These are phyloP conservation scores for Epistrophe eligans DNA, from an alignment of 2,888 invertebrate genomes.

Conservation along the genomic window DNA sequence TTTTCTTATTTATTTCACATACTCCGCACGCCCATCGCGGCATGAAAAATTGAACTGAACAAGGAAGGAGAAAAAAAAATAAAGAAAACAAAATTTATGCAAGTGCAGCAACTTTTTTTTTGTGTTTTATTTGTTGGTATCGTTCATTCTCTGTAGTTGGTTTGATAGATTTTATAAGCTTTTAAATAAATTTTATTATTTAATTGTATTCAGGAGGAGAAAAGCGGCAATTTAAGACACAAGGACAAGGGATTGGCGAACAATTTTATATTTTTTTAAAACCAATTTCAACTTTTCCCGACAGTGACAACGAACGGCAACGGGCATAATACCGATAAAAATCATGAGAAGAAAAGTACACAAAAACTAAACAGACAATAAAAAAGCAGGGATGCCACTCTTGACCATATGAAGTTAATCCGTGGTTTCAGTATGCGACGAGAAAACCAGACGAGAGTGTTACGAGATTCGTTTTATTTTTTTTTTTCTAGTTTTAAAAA, in stretches of 20 bases:
- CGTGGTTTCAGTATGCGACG: no score
- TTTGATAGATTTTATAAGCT: neutral
- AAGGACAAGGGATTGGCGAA: conserved; percentile 24
- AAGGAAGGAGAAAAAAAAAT: neutral
- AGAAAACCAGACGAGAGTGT: no score
- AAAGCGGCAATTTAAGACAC: conserved; percentile 34
- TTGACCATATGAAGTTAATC: no score
- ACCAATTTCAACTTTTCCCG: conserved; percentile 48
- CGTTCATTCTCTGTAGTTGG: conserved; percentile 15
- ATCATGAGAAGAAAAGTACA: conserved; percentile 6
- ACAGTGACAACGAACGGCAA: conserved; percentile 11
- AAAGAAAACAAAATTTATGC: conserved; percentile 56
- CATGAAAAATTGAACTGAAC: conserved; percentile 47
- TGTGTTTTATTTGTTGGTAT: neutral
- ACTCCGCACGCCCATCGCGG: conserved; percentile 67
- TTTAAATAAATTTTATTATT: conserved; percentile 11
- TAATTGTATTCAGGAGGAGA: conserved; percentile 39
- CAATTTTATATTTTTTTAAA: conserved; percentile 23
- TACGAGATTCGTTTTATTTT: no score
- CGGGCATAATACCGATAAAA: conserved; percentile 8
- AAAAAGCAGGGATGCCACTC: neutral
- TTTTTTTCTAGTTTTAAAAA: no score
- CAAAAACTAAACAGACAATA: conserved; percentile 3
- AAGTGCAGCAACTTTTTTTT: conserved; percentile 44
- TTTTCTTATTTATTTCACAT: conserved; percentile 43